Evolutionary conservation across 2,113 vertebrate species (phyloP).

Genomic region (Marcusenius ussheri): DNA sequence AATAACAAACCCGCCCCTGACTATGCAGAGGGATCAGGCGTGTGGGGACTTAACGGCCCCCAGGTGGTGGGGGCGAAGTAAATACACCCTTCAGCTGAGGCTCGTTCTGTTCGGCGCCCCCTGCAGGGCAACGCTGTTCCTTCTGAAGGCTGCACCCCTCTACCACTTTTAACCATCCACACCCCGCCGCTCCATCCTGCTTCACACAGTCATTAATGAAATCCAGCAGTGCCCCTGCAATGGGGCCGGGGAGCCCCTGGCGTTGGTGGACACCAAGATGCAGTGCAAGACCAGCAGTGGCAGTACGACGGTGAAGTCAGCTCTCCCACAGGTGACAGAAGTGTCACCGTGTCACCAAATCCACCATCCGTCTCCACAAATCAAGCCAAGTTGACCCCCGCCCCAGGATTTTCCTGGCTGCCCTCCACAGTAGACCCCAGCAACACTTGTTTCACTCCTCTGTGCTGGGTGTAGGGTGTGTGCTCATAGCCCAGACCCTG

Average conservation of each 20-base stretch:
- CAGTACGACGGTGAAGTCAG: not conserved
- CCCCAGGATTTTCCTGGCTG: constrained; percentile 76
- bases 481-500: constrained; percentile 55
- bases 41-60: not conserved
- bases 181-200: not conserved
- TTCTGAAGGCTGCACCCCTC: not conserved
- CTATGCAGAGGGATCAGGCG: not conserved
- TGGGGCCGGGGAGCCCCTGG: not conserved
- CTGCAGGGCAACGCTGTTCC: not conserved
- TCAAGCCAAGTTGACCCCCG: constrained; percentile 25
- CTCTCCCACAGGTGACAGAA: not conserved
- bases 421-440: constrained; percentile 70
- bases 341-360: not conserved
- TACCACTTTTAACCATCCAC: not conserved
- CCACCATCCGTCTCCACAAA: constrained; percentile 40
- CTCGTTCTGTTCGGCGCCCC: not conserved
- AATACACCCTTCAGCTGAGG: not conserved
- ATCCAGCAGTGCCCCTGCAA: not conserved
- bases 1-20: not conserved
- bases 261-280: not conserved
- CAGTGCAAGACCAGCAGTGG: not conserved
- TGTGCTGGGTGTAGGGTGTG: constrained; percentile 58
- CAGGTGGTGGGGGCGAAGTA: not conserved
- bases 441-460: constrained; percentile 79
- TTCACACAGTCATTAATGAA: not conserved